A percentile compares a stretch with the other conserved stretches of the same genome.
phyloP scores from a whole-genome alignment of 1,140 invertebrate genomes.

The Anastrepha obliqua region DNA sequence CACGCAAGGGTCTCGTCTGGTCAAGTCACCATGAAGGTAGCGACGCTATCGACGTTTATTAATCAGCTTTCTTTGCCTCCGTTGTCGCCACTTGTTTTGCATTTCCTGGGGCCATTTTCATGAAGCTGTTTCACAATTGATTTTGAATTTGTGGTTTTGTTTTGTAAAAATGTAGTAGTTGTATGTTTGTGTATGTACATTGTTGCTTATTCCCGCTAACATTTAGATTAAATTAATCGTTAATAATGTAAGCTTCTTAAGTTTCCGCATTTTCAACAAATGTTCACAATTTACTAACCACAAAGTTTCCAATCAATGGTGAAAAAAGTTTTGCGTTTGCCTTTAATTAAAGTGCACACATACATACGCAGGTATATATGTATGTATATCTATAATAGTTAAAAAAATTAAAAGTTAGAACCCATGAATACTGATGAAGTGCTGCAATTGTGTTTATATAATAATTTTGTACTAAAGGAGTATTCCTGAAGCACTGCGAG shows the following conservation, averaged over 20 bases:
- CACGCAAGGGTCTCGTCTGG: no score
- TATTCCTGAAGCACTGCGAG: background rate
- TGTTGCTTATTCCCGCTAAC: background rate
- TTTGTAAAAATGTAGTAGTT: background rate
- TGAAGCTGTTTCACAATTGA: background rate
- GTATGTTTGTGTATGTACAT: no score
- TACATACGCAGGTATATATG: no score
- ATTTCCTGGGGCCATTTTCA: background rate
- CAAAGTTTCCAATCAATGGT: background rate
- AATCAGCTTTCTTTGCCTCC: no score
- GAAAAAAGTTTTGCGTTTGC: background rate
- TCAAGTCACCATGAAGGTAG: no score
- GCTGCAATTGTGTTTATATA: background rate
- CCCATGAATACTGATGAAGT: background rate
- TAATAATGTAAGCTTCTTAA: conserved; percentile 12
- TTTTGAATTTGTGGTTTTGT: background rate
- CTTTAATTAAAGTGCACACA: background rate
- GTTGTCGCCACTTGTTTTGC: background rate
- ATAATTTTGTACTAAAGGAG: background rate
- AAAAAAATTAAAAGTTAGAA: background rate
- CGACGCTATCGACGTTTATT: no score
- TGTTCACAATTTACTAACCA: background rate
- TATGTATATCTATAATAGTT: no score
- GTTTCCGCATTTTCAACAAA: background rate
- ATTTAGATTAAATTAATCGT: background rate